These are phyloP conservation scores for Drosophila azteca DNA, from an alignment of 1,140 invertebrate species.

Conservation along the genomic window DNA sequence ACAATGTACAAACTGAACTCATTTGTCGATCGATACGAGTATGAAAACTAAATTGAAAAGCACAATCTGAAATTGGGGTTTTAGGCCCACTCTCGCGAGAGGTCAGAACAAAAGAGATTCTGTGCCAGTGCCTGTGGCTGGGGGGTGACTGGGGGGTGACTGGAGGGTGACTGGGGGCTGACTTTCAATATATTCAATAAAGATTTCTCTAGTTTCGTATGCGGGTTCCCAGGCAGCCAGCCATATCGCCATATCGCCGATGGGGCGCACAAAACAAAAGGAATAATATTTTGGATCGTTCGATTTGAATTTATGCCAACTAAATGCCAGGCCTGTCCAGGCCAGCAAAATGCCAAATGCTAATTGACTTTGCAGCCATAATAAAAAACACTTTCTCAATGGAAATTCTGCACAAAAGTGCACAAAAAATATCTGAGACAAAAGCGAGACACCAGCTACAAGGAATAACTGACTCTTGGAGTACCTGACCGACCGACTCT, in stretches of 20 bases:
- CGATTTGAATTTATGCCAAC: slow-evolving; percentile 65
- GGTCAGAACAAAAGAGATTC: slow-evolving; percentile 23
- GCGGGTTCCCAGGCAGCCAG: slow-evolving; percentile 39
- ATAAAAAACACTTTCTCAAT: slow-evolving; percentile 61
- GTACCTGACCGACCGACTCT: slow-evolving; percentile 5
- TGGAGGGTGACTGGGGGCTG: neutral
- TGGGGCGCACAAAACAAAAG: slow-evolving; percentile 12
- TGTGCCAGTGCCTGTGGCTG: neutral
- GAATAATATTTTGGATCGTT: slow-evolving; percentile 44
- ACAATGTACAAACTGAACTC: slow-evolving; percentile 25
- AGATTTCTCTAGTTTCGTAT: slow-evolving; percentile 54
- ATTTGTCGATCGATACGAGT: slow-evolving; percentile 28
- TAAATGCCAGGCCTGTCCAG: slow-evolving; percentile 34
- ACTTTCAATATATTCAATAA: slow-evolving; percentile 32
- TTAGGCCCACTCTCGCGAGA: slow-evolving; percentile 19
- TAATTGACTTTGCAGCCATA: slow-evolving; percentile 68
- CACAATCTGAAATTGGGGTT: slow-evolving; percentile 22
- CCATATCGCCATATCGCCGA: slow-evolving; percentile 5
- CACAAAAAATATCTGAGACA: slow-evolving; percentile 20
- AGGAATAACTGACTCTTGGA: slow-evolving; percentile 8
- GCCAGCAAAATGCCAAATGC: slow-evolving; percentile 61
- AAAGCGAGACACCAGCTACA: slow-evolving; percentile 9
- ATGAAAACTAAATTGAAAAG: slow-evolving; percentile 46
- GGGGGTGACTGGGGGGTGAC: neutral
- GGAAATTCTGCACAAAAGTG: slow-evolving; percentile 17